Evolutionary conservation across 2,113 vertebrate genomes (phyloP).

Genomic region (Acanthochromis polyacanthus): DNA sequence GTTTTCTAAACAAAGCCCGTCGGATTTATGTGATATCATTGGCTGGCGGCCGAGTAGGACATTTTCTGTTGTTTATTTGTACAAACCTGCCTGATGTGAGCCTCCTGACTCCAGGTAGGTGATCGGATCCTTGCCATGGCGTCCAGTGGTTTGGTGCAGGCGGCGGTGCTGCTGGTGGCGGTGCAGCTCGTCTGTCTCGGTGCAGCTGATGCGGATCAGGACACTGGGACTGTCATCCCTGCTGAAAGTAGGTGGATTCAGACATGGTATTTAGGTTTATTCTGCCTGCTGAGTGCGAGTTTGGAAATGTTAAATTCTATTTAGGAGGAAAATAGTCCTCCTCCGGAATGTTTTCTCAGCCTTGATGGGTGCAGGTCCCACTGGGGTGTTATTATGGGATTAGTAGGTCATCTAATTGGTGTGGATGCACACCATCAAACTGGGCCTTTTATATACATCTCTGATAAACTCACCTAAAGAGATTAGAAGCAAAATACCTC

Average conservation of each 20-base stretch:
- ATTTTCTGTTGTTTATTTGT: not conserved
- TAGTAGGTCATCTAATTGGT: constrained; percentile 46
- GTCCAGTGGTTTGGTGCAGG: constrained; percentile 65
- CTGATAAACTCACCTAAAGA: not conserved
- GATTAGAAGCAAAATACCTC: not conserved
- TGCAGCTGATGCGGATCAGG: constrained; percentile 80
- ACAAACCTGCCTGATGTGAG: not conserved
- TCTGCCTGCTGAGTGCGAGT: not conserved
- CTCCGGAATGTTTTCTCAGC: not conserved
- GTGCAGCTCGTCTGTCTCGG: constrained; percentile 78
- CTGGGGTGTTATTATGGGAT: constrained; percentile 3
- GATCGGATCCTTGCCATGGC: constrained; percentile 71
- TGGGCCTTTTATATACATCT: constrained; percentile 15
- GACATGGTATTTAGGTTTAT: not conserved
- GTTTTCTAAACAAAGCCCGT: constrained; percentile 23
- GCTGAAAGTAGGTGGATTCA: constrained; percentile 90
- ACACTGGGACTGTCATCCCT: constrained; percentile 90
- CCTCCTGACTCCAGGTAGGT: constrained; percentile 22
- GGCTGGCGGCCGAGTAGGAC: not conserved
- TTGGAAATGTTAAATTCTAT: not conserved
- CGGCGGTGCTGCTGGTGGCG: constrained; percentile 79
- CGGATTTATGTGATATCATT: not conserved
- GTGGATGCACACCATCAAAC: constrained; percentile 6
- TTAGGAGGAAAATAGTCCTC: not conserved
- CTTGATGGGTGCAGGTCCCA: constrained; percentile 18